Percentiles rank a stretch among this genome's conserved stretches.
Conservation (phyloP, 2,797 vertebrate genomes). For the Poecilia wingei region DNA sequence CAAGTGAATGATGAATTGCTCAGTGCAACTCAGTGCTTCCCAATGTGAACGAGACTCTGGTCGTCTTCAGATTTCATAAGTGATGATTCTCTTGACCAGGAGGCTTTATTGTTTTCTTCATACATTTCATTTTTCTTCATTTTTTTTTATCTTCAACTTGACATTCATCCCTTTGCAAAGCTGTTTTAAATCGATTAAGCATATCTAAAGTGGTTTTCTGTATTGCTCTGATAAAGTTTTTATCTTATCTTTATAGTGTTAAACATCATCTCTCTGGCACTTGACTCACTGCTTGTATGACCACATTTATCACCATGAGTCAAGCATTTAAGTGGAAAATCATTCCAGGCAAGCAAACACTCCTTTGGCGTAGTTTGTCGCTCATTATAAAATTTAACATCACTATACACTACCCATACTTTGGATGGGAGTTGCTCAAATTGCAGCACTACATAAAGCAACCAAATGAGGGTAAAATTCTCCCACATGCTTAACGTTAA, state of each 20-base stretch:
- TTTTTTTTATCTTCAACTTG: neutral
- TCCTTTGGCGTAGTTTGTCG: neutral
- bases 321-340: neutral
- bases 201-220: neutral
- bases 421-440: neutral
- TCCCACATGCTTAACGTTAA: constrained; percentile 1
- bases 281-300: neutral
- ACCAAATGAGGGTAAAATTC: constrained; percentile 2
- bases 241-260: neutral
- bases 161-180: neutral
- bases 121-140: neutral
- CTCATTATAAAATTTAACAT: neutral
- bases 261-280: constrained; percentile 1
- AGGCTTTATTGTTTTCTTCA: neutral
- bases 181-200: constrained; percentile 3
- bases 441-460: neutral
- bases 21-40: constrained; percentile 7
- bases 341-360: neutral
- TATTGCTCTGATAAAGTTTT: neutral
- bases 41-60: constrained; percentile 29
- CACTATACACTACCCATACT: neutral
- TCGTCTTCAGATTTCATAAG: constrained; percentile 29
- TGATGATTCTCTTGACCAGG: constrained; percentile 14
- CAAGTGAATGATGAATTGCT: constrained; percentile 29
- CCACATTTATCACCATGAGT: neutral